Percentiles rank a stretch among this genome's conserved stretches.
These are phyloP conservation scores for Tringa solitaria DNA, from an alignment of 2,113 vertebrate species.

Conservation along the genomic window DNA sequence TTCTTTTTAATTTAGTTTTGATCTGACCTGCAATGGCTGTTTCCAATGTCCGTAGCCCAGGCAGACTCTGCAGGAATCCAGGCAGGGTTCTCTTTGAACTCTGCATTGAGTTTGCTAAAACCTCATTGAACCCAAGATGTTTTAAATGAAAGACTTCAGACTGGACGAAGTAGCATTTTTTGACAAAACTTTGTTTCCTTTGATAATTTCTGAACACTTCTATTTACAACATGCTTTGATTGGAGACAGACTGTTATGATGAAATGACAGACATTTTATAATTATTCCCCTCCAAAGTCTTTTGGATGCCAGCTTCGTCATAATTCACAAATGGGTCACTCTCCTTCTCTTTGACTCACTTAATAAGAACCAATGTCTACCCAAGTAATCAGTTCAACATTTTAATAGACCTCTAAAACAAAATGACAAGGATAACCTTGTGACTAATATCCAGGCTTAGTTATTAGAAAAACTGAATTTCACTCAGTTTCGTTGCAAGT, in stretches of 20 bases:
- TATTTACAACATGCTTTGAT: constrained; percentile 60
- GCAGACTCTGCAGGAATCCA: constrained; percentile 52
- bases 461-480: not conserved
- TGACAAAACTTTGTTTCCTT: constrained; percentile 60
- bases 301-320: not conserved
- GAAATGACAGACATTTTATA: constrained; percentile 16
- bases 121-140: constrained; percentile 44
- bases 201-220: constrained; percentile 64
- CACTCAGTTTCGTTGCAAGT: not conserved
- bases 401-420: not conserved
- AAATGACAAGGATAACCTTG: not conserved
- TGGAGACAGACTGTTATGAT: constrained; percentile 44
- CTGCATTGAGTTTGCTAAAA: constrained; percentile 33
- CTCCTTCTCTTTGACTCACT: not conserved
- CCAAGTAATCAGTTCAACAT: not conserved
- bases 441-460: not conserved
- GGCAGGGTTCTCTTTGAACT: constrained; percentile 55
- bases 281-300: constrained; percentile 32
- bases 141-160: constrained; percentile 62
- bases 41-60: constrained; percentile 36
- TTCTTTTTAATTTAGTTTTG: constrained; percentile 38
- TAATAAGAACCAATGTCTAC: not conserved
- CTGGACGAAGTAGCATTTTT: constrained; percentile 52
- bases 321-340: not conserved
- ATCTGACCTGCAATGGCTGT: constrained; percentile 33